Evolutionary conservation across 2,888 invertebrate genomes (phyloP), one percentile per base, ranked within the genome.

Genomic region (Lissonota sp.): DNA sequence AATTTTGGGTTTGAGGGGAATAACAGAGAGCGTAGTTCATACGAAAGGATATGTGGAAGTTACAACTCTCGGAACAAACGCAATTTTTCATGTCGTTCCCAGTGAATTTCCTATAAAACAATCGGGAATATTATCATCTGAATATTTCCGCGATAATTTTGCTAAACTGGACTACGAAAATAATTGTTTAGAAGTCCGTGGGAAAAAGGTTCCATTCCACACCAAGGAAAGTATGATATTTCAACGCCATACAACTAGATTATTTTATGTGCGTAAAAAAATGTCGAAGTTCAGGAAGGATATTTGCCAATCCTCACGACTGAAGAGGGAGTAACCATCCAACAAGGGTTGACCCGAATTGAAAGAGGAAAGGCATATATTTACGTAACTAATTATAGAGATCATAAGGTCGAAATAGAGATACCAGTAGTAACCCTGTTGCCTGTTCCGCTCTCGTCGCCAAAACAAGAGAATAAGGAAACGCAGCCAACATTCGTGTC

Each of bases 111-210:
- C 71, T 37, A 71, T 57, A 14, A 37, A 14, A 16, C 70, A 71
- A 14, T 8, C 26, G 5, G 62, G 62, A n/a, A 71, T 63, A 55
- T 55, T 72, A 14, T 72, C 63, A 1, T 40, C 62, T 4, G 72
- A 55, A 53, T 72, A 55, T 12, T 53, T 71, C 8, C 60, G 46
- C 3, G 51, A 71, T 46, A 71, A 71, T 62, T 37, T 71, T 6
- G 62, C 53, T 8, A 71, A 53, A 51, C 62, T 71, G 10, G 62
- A 71, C 62, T 71, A 71, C 14, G 71, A 71, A 49, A 49, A 71
- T 10, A 42, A 8, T 71, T 14, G 40, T 51, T 42, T 62, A 6
- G 40, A 71, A 26, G 42, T 71, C 4, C 60, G 26, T 8, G 60
- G 12, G 8, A 8, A 16, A 1, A 71, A n/a, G 40, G 42, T 62